Percentiles rank a stretch among this genome's conserved stretches.
These are phyloP conservation scores for Platysteira castanea DNA, from an alignment of 2,113 vertebrate genomes.

Conservation along the genomic window DNA sequence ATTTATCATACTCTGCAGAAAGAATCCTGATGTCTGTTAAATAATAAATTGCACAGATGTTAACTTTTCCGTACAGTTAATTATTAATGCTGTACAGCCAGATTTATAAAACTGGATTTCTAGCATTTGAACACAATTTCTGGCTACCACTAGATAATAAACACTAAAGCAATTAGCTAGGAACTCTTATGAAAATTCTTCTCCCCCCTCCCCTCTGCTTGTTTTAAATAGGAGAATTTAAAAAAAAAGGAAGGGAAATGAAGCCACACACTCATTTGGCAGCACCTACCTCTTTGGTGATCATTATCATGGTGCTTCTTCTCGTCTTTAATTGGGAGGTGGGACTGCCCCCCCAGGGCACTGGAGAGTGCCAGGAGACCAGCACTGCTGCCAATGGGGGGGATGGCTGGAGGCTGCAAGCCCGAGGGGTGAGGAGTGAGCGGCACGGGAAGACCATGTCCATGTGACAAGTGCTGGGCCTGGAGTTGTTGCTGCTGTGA, in stretches of 20 bases:
- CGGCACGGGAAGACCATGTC: conserved; percentile 82
- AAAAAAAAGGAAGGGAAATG: rapidly evolving
- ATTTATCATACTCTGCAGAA: conserved; percentile 25
- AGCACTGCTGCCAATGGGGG: conserved; percentile 81
- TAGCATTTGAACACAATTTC: conserved; percentile 29
- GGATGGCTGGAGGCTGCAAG: conserved; percentile 81
- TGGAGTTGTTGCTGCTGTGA: conserved; percentile 90
- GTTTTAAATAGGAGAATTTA: not conserved
- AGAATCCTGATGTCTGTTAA: conserved; percentile 40
- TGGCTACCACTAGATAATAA: not conserved
- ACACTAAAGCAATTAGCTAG: not conserved
- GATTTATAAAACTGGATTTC: conserved; percentile 41
- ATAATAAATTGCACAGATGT: conserved; percentile 62
- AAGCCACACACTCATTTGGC: not conserved
- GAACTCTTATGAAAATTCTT: not conserved
- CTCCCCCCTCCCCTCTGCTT: rapidly evolving
- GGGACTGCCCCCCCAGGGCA: conserved; percentile 80
- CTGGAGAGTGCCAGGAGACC: conserved; percentile 83
- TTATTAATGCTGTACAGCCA: conserved; percentile 51
- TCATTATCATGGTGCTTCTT: conserved; percentile 86
- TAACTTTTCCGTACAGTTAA: conserved; percentile 58
- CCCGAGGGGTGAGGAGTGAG: conserved; percentile 82
- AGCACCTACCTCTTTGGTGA: conserved; percentile 81
- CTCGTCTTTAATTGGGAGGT: conserved; percentile 83
- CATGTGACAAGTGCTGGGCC: conserved; percentile 85